Base-by-base conservation (phyloP, 1,140 invertebrate genomes). In the Harpegnathos saltator region DNA sequence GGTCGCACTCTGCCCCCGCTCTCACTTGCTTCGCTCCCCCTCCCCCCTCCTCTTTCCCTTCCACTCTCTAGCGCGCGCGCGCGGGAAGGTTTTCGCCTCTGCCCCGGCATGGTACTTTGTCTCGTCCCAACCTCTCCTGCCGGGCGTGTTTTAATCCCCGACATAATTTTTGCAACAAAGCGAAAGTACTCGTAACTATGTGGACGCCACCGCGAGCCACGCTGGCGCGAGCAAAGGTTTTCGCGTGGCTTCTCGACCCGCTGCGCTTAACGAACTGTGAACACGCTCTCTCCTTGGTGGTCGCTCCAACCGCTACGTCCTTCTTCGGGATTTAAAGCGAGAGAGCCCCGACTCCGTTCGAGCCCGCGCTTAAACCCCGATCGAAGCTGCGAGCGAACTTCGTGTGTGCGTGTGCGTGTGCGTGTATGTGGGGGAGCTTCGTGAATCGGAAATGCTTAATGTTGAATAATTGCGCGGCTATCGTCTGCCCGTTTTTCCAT, bases 101-200 rank as follows among this genome's bases (percentile, higher is more conserved):
- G 59, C 38, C 44, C 52, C 69, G 38, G 38, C 52, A 26, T 58
- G 58, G 29, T 58, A 75, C 58, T 82, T 82, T 81, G 75, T 68
- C 29, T 72, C 68, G 50, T 73, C 59, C 74, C 52, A 26, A 59
- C 44, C 52, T 48, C 38, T 44, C 19, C 15, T 29, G 61, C 22
- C 24, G 74, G 56, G 29, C 33, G 74, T 22, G 74, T 80, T 85
- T 83, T 84, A 88, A 88, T 84, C 82, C 72, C 1, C 38, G 15
- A 54, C 73, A 83, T 85, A 83, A 89, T 88, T 86, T 85, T 89
- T 89, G 62, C 65, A 62, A 85, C 83, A 74, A 88, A 85, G 56
- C 72, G 52, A 54, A 80, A 80, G 24, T 62, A 56, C 59, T 38
- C 33, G 74, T 69, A 78, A 78, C 63, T 78, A 58, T 19, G 62